Conservation (phyloP, 64 coral and sea anemone species). For the Dendrophyllia cribrosa region DNA sequence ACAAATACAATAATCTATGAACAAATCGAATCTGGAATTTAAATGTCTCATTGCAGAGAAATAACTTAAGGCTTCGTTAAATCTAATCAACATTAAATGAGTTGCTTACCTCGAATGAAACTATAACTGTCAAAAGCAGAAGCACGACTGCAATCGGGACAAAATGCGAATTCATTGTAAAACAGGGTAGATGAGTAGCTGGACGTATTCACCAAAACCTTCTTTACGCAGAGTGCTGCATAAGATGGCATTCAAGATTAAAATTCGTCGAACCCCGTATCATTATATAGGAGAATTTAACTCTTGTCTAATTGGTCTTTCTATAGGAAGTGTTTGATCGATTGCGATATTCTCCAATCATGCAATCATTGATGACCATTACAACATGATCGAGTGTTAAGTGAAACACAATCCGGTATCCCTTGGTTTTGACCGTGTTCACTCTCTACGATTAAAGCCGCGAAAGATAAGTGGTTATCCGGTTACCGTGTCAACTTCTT, state of each 20-base stretch:
- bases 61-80: background rate
- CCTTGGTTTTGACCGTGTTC: background rate
- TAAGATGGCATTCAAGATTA: slow-evolving; percentile 35
- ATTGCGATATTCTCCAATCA: slow-evolving; percentile 10
- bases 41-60: background rate
- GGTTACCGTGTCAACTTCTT: slow-evolving; percentile 39
- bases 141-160: background rate
- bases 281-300: background rate
- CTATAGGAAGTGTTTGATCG: background rate
- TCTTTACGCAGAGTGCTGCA: background rate
- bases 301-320: background rate
- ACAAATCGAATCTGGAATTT: background rate
- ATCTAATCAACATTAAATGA: background rate
- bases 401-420: slow-evolving; percentile 26
- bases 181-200: background rate
- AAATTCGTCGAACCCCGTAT: background rate
- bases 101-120: slow-evolving; percentile 15
- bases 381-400: slow-evolving; percentile 3
- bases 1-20: background rate
- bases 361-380: background rate
- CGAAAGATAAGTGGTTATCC: slow-evolving; percentile 33
- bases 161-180: background rate
- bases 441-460: slow-evolving; percentile 3
- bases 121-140: background rate
- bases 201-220: background rate